Conservation (phyloP, 2,888 invertebrate species). For the Diadegma fenestrale region DNA sequence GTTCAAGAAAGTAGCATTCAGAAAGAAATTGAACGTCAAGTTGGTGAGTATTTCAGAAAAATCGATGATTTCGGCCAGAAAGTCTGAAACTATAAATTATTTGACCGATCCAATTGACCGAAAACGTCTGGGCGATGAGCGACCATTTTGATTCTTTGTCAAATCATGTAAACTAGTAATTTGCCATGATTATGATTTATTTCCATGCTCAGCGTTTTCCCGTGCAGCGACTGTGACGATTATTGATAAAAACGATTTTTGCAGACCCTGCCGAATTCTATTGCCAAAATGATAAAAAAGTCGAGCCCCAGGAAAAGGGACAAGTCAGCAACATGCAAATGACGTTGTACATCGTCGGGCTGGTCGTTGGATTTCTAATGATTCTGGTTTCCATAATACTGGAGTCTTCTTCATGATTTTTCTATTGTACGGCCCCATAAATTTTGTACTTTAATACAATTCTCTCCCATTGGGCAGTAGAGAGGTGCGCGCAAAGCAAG, state of each 20-base stretch:
- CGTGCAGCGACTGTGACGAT: neutral
- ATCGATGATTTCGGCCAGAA: neutral
- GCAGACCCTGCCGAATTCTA: constrained; percentile 84
- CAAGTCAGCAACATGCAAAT: constrained; percentile 87
- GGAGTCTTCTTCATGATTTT: constrained; percentile 81
- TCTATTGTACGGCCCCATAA: constrained; percentile 17
- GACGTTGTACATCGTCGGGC: constrained; percentile 87
- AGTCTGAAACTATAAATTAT: neutral
- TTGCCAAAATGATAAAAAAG: constrained; percentile 81
- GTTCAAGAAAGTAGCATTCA: constrained; percentile 90
- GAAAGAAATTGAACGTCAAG: constrained; percentile 91
- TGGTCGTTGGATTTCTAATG: constrained; percentile 88
- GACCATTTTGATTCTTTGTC: neutral
- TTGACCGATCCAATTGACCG: neutral
- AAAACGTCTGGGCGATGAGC: neutral
- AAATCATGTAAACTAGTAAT: neutral
- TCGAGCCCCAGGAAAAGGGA: constrained; percentile 86
- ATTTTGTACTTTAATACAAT: constrained; percentile 61
- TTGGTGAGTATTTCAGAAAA: constrained; percentile 86
- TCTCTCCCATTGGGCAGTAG: neutral
- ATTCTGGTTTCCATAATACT: constrained; percentile 88
- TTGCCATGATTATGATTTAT: neutral
- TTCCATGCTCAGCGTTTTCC: neutral
- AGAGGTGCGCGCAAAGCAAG: neutral
- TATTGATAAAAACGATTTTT: neutral